Conservation (phyloP, 2,797 vertebrate species). For the Neomorphus geoffroyi region DNA sequence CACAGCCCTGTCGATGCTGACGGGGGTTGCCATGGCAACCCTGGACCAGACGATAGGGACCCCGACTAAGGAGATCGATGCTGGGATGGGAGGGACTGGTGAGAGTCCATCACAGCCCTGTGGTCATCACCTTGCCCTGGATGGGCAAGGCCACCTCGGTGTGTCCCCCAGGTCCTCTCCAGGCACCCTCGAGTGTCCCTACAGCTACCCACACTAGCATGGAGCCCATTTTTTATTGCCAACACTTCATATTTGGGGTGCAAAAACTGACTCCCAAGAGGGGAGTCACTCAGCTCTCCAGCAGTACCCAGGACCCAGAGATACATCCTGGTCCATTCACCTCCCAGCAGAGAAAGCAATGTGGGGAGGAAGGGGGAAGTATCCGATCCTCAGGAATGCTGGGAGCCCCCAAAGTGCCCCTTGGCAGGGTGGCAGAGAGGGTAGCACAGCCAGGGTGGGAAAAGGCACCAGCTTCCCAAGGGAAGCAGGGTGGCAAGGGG, state of each 20-base stretch:
- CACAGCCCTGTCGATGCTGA: conserved; percentile 75
- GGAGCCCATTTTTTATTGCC: not conserved
- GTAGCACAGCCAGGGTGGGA: accelerated
- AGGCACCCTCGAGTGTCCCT: not conserved
- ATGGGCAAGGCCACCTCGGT: not conserved
- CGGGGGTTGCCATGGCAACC: conserved; percentile 76
- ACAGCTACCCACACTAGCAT: not conserved
- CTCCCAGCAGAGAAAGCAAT: not conserved
- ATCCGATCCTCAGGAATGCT: not conserved
- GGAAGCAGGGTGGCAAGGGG: not conserved
- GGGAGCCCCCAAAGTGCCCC: accelerated
- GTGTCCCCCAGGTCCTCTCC: not conserved
- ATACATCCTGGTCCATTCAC: not conserved
- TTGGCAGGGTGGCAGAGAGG: not conserved
- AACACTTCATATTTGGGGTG: not conserved
- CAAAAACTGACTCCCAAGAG: not conserved
- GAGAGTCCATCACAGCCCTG: not conserved
- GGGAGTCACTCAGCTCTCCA: not conserved
- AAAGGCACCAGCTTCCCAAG: not conserved
- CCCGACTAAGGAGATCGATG: not conserved
- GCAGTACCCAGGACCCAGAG: not conserved
- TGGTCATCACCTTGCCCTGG: not conserved
- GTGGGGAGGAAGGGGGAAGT: accelerated
- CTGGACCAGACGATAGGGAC: not conserved
- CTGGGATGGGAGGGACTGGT: not conserved